Percentiles rank a stretch among this genome's conserved stretches.
Evolutionary conservation across 1,140 invertebrate genomes (phyloP).

Genomic region (Drosophila triauraria): DNA sequence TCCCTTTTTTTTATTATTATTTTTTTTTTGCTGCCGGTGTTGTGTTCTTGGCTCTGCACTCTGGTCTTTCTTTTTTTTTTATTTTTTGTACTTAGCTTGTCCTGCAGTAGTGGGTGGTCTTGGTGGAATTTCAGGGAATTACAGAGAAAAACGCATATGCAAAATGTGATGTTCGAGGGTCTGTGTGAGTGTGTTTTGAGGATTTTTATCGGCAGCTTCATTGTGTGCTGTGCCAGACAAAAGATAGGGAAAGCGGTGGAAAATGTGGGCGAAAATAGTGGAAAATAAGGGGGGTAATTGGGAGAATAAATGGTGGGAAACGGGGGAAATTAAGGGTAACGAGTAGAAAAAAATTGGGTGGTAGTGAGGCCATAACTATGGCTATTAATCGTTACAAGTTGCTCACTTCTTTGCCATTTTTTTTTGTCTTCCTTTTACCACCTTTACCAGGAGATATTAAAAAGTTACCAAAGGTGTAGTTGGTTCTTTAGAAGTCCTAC

Average conservation of each 20-base stretch:
- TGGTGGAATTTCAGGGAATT: constrained; percentile 20
- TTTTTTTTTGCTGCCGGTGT: constrained; percentile 13
- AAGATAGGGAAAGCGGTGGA: constrained; percentile 16
- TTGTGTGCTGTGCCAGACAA: constrained; percentile 50
- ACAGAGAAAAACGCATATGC: constrained; percentile 65
- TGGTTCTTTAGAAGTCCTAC: not conserved
- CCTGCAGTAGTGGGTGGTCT: constrained; percentile 19
- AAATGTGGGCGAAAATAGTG: constrained; percentile 2
- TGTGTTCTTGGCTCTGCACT: constrained; percentile 19
- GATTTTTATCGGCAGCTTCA: constrained; percentile 75
- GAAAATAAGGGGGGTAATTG: constrained; percentile 14
- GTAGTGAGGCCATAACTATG: constrained; percentile 36
- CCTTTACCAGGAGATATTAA: not conserved
- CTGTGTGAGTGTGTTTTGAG: constrained; percentile 31
- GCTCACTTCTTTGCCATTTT: too few relatives aligned
- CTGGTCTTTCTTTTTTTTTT: constrained; percentile 14
- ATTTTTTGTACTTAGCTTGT: not conserved
- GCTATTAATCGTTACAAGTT: constrained; percentile 38
- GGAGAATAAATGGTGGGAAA: not conserved
- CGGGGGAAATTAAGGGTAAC: not conserved
- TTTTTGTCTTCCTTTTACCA: not conserved
- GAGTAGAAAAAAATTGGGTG: not conserved
- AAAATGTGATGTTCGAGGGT: constrained; percentile 44
- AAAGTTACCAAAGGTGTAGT: too few relatives aligned
- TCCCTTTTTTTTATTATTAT: constrained; percentile 13